Evolutionary conservation across 1,140 invertebrate species (phyloP), one percentile per base, ranked within the genome.

Genomic region (Tachypleus tridentatus): DNA sequence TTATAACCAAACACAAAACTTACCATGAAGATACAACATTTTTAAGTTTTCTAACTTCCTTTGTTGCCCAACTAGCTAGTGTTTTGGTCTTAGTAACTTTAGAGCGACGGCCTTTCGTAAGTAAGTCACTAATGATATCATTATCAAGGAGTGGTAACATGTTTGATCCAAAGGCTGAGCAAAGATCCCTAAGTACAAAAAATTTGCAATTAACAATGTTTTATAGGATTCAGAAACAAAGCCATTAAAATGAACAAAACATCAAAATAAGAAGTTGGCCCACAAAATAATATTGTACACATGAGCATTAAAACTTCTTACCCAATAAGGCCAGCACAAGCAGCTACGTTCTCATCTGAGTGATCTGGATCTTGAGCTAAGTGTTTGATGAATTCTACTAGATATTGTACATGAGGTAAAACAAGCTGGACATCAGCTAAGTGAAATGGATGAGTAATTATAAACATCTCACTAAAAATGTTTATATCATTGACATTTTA

Each of bases 41-140:
- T 77, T 90, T 93, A 71, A 95, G 78, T 79, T 89, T 93, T 72
- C 90, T 85, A 73, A 98, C 86, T 80, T 95, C 92, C 79, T 95
- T 95, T n/a, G 85, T 84, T 58, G 93, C 92, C 93, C 93, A 98
- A 62, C 80, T 88, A 60, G 91, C 86, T 62, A 96, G 78, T 56
- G 85, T 86, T 80, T 95, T 97, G 11, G 92, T 91, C 77, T 95
- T 94, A 54, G 79, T 80, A 11, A 80, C 84, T 72, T 88, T 87
- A 11, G 91, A 95, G 64, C 88, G 84, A 70, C 91, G 70, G 67
- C 80, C 77, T 76, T 75, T 85, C 54, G 84, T 83, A 62, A 98
- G 79, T 68, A 99, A 82, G 60, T 91, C 87, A 54, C 83, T 85
- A 60, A 98, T 87, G 52, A 85, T 81, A 50, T 88, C 86, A 70